Evolutionary conservation across 2,113 vertebrate genomes (phyloP), one percentile per base, ranked within the genome.

Genomic region (Anarhynchus alexandrinus): DNA sequence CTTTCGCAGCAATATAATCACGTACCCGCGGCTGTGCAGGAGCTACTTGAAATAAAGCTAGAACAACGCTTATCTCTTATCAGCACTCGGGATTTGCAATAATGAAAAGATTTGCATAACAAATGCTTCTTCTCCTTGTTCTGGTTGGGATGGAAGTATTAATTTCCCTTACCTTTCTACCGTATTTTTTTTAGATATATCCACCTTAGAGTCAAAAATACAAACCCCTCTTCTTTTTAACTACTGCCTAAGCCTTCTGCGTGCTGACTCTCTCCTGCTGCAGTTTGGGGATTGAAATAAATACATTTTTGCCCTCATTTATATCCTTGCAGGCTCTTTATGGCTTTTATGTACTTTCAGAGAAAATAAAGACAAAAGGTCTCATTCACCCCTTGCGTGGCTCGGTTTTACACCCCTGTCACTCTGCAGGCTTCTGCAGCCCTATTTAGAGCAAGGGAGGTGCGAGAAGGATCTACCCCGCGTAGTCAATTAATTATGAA

Each of bases 61-160:
- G 91, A 96, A 97, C 95, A 95, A 94, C 67, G 76, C 93, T 98
- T 97, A 97, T 98, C 97, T 97, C 95, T 94, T 95, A 97, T 98
- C 97, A 95, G 95, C 97, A 97, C 95, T 97, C 79, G 70, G 96
- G 95, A 96, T 97, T 97, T 95, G 96, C 94, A 76, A 43, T 97
- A 97, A 97, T 97, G 96, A 97, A 96, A 95, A 94, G 94, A 98
- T 98, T 97, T 98, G 97, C 97, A 97, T 98, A 97, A 98, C 97
- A 98, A 98, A 97, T 95, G 91, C 91, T 91, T 45, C 89, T 96
- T 91, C 95, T 95, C 59, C 93, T 95, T 95, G 93, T 89, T 94
- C 85, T 93, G 85, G 30, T 97, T 79, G 84, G 90, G 88, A 92
- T 96, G 86, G 95, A 97, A 97, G 90, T 95, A 95, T 97, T 97